Percentiles rank a stretch among this genome's conserved stretches.
phyloP scores from a whole-genome alignment of 2,113 vertebrate genomes.

The Hydropotes inermis region DNA sequence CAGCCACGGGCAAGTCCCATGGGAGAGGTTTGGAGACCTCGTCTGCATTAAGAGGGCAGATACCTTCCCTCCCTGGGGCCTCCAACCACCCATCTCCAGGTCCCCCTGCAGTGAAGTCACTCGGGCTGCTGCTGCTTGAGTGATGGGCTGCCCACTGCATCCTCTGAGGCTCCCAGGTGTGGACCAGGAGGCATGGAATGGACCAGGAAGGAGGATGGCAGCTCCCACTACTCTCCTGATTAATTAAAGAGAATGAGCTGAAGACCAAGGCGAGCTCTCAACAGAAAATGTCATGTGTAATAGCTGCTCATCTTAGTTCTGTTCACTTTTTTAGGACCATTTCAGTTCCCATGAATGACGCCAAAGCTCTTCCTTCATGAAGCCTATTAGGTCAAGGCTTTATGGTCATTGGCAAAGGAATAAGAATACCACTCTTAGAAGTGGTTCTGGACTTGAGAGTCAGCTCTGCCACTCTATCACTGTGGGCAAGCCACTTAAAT shows the following conservation, averaged over 20 bases:
- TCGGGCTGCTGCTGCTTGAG: neutral
- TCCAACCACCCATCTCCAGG: neutral
- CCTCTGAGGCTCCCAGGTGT: neutral
- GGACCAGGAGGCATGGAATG: neutral
- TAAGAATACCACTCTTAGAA: neutral
- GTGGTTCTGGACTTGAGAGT: neutral
- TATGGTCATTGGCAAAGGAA: neutral
- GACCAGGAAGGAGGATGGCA: neutral
- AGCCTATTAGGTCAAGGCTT: neutral
- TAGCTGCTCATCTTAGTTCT: neutral
- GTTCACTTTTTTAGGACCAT: neutral
- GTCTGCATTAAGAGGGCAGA: conserved; percentile 54
- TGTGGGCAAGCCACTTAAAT: neutral
- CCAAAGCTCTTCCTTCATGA: neutral
- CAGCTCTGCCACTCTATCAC: neutral
- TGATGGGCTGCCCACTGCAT: neutral
- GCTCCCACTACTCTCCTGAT: neutral
- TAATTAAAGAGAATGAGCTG: neutral
- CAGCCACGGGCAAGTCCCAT: conserved; percentile 10
- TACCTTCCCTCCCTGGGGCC: neutral
- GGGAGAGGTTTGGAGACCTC: conserved; percentile 64
- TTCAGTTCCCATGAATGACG: neutral
- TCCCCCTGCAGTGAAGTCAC: conserved; percentile 44
- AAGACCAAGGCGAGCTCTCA: neutral
- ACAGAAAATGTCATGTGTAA: conserved; percentile 8